Evolutionary conservation across 2,113 vertebrate species (phyloP), one percentile per base, ranked within the genome.

Genomic region (Sinocyclocheilus rhinocerous): DNA sequence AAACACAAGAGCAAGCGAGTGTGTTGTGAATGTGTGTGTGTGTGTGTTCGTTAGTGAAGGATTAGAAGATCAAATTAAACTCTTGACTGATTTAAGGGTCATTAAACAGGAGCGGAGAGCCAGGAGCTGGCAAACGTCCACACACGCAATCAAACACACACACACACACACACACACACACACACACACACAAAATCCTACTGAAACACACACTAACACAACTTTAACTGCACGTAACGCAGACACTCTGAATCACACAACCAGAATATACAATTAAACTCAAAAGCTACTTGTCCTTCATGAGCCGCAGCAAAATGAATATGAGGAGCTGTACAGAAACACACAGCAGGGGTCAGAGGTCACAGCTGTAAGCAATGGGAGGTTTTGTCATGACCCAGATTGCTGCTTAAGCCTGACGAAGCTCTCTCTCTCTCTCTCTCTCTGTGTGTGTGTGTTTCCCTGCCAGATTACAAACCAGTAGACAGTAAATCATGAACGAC

Each of bases 51-150:
- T 84, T 61, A 75, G 52, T 75, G 82, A 59, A 61, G 76, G 76
- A 79, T 78, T 59, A 59, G 18, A 57, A 24, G 6, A 76, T 26
- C 45, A 76, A 36, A 57, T 78, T 57, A 57, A 78, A 59, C 76
- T 57, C 52, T 78, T 78, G 52, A 78, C 26, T 78, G 76, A 59
- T 78, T 78, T 36, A 57, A 20, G 76, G 50, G 76, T 57, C 76
- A 33, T 57, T 57, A 36, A 78, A 22, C 52, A 29, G n/a, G n/a
- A 73, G 36, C 36, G 10, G 16, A 45, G 70, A 73, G 33, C 9
- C 9, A 45, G 24, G 48, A 76, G 75, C 15, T 26, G 75, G 75
- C n/a, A 13, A 2, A 50, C 45, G 6, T 42, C 72, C 63, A 33
- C 73, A 76, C 73, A 76, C 45, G 13, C 73, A 26, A 76, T 50